These are phyloP conservation scores for Pseudomyrmex sp. DNA, from an alignment of 1,140 invertebrate species.

Conservation along the genomic window DNA sequence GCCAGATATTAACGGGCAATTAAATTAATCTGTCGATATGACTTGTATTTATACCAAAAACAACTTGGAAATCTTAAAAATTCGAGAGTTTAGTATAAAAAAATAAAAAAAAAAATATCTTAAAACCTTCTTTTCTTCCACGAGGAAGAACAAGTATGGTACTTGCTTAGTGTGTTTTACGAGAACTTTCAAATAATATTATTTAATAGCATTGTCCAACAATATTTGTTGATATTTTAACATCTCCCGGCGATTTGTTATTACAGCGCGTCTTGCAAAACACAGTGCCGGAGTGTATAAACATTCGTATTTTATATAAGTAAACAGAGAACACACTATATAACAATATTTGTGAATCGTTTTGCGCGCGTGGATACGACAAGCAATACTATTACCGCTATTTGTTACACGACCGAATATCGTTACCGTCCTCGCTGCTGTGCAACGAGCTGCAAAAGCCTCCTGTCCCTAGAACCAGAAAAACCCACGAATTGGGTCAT, in stretches of 20 bases:
- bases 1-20: too few species aligned
- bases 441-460: conserved; percentile 66
- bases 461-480: conserved; percentile 49
- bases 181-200: too few species aligned
- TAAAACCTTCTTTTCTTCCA: too few species aligned
- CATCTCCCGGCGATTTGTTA: neutral
- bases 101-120: too few species aligned
- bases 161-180: too few species aligned
- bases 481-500: conserved; percentile 64
- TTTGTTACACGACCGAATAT: conserved; percentile 28
- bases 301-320: neutral
- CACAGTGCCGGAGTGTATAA: neutral
- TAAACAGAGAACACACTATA: neutral
- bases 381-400: conserved; percentile 32
- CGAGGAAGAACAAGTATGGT: too few species aligned
- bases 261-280: neutral
- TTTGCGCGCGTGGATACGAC: conserved; percentile 8
- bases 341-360: conserved; percentile 12
- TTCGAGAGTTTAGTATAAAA: too few species aligned
- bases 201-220: too few species aligned
- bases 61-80: too few species aligned
- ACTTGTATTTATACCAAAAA: too few species aligned
- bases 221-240: neutral
- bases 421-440: conserved; percentile 34
- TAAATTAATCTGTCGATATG: too few species aligned